phyloP scores from a whole-genome alignment of 2,888 invertebrate genomes.

The Acronicta aceris region DNA sequence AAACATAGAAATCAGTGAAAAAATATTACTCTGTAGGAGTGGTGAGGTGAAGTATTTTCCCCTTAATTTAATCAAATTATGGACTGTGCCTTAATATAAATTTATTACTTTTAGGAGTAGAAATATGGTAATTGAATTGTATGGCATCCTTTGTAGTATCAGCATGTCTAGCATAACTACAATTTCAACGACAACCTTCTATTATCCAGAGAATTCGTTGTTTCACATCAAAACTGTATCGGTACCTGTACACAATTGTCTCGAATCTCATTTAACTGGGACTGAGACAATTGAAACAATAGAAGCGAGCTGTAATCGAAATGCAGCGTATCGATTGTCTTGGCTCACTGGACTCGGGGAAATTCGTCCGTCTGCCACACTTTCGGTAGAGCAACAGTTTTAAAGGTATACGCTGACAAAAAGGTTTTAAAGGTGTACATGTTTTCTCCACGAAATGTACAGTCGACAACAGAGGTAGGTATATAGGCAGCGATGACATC shows the following conservation, averaged over 20 bases:
- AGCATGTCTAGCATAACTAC: too few species aligned
- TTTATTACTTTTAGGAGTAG: too few species aligned
- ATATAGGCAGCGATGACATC: too few species aligned
- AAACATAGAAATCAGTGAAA: too few species aligned
- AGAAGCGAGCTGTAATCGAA: constrained; percentile 32
- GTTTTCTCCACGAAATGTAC: too few species aligned
- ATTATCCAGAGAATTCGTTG: not conserved
- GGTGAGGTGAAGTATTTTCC: too few species aligned
- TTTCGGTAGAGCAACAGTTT: constrained; percentile 10
- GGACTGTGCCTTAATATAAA: too few species aligned
- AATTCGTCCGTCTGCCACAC: constrained; percentile 16
- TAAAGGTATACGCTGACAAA: not conserved
- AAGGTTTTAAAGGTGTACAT: not conserved
- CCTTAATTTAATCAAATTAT: too few species aligned
- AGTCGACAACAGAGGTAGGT: too few species aligned
- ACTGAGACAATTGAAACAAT: constrained; percentile 44
- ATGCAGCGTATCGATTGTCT: constrained; percentile 39
- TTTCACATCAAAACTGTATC: not conserved
- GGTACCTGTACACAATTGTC: constrained; percentile 30
- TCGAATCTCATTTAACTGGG: constrained; percentile 35
- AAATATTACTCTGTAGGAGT: too few species aligned
- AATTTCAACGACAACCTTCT: not conserved
- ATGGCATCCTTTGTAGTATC: too few species aligned
- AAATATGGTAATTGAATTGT: too few species aligned
- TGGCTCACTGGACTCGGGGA: constrained; percentile 15